These are phyloP conservation scores for Lasioglossum villosulum DNA, from an alignment of 2,888 invertebrate genomes.

Conservation along the genomic window DNA sequence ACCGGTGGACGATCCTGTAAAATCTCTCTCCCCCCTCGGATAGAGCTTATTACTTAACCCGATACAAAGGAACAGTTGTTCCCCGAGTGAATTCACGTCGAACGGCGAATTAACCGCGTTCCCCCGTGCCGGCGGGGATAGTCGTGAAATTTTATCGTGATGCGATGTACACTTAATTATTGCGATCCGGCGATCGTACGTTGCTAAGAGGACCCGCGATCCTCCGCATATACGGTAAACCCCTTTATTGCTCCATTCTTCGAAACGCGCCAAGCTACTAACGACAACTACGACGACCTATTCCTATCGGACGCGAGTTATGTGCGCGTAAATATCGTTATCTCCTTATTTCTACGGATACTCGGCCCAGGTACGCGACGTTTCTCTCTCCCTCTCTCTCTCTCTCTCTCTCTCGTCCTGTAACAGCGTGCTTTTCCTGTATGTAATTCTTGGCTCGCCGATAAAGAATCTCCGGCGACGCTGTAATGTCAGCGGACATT, in stretches of 20 bases:
- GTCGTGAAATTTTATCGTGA: conserved; percentile 58
- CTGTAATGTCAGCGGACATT: conserved; percentile 62
- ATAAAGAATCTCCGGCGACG: conserved; percentile 67
- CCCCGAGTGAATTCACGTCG: conserved; percentile 17
- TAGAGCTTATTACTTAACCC: not conserved
- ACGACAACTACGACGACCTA: conserved; percentile 67
- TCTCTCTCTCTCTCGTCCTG: conserved; percentile 1
- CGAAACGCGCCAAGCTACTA: conserved; percentile 62
- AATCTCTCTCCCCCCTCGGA: not conserved
- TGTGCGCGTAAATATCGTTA: conserved; percentile 70
- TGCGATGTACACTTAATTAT: conserved; percentile 65
- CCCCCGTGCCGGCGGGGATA: conserved; percentile 15
- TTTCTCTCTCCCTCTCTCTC: conserved; percentile 12
- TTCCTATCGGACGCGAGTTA: conserved; percentile 67
- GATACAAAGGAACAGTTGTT: conserved; percentile 38
- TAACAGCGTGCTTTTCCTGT: conserved; percentile 42
- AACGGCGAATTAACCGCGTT: conserved; percentile 42
- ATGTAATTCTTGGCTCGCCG: conserved; percentile 46
- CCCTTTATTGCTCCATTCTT: conserved; percentile 71
- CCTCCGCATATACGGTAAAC: conserved; percentile 60
- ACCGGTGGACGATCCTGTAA: not conserved
- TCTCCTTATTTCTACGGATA: conserved; percentile 63
- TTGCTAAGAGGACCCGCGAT: conserved; percentile 39
- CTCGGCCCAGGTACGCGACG: conserved; percentile 30
- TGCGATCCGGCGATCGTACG: conserved; percentile 63